Evolutionary conservation across 2,888 invertebrate genomes (phyloP).

Genomic region (Listrodromus nycthemerus): DNA sequence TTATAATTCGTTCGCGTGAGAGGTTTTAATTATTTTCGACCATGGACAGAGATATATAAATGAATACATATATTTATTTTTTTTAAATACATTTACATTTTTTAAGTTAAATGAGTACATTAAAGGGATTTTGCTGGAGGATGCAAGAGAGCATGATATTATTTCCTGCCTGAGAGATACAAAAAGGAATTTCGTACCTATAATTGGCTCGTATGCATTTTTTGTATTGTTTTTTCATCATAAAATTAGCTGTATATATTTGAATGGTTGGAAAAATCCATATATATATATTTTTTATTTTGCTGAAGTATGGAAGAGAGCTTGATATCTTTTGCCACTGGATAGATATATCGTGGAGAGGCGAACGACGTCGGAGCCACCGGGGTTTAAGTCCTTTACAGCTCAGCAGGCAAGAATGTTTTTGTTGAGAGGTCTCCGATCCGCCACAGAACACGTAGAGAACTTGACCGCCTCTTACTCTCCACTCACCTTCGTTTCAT

Average conservation of each 20-base stretch:
- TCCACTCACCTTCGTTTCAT: constrained; percentile 66
- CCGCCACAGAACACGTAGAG: constrained; percentile 65
- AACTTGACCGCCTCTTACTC: constrained; percentile 51
- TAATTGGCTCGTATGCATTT: not conserved
- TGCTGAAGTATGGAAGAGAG: not conserved
- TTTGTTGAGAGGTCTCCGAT: constrained; percentile 72
- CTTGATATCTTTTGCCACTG: not conserved
- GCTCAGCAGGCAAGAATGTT: constrained; percentile 78
- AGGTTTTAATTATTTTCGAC: not conserved
- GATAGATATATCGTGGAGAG: not conserved
- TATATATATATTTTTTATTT: too few species aligned
- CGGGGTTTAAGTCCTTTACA: constrained; percentile 68
- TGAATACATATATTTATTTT: too few species aligned
- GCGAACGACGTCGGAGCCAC: constrained; percentile 30
- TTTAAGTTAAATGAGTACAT: not conserved
- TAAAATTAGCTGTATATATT: too few species aligned
- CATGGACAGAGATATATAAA: not conserved
- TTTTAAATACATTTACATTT: not conserved
- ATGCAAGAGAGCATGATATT: too few species aligned
- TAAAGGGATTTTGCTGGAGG: too few species aligned
- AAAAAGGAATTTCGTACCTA: not conserved
- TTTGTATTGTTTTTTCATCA: not conserved
- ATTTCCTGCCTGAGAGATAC: too few species aligned
- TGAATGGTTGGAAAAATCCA: too few species aligned
- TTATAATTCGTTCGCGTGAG: not conserved